Evolutionary conservation across 2,113 vertebrate genomes (phyloP).

Genomic region (Peromyscus californicus): DNA sequence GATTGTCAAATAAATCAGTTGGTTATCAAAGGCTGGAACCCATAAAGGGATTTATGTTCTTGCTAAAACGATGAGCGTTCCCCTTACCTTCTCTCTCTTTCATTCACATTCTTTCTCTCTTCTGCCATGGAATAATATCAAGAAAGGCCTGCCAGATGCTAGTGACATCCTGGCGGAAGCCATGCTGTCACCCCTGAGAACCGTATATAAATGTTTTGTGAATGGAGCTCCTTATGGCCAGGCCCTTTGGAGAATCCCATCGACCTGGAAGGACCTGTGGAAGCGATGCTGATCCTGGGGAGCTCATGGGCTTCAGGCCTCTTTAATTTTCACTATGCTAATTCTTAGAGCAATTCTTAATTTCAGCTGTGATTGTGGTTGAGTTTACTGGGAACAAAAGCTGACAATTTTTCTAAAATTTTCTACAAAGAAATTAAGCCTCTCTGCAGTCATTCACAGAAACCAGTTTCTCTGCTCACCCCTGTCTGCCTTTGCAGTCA

Average conservation of each 20-base stretch:
- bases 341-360: not conserved
- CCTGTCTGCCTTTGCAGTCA: not conserved
- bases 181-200: not conserved
- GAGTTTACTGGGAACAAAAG: accelerated
- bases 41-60: not conserved
- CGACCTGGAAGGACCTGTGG: not conserved
- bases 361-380: not conserved
- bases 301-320: not conserved
- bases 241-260: not conserved
- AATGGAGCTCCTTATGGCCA: not conserved
- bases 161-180: not conserved
- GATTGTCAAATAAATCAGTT: not conserved
- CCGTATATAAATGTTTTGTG: not conserved
- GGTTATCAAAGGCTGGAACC: not conserved
- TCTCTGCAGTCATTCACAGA: not conserved
- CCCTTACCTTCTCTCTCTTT: not conserved
- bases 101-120: not conserved
- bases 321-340: not conserved
- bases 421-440: not conserved
- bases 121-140: not conserved
- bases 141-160: not conserved
- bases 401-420: not conserved
- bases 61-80: not conserved
- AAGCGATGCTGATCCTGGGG: not conserved
- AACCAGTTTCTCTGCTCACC: not conserved